These are phyloP conservation scores for Lochmaea crataegi DNA, from an alignment of 2,888 invertebrate species.

Conservation along the genomic window DNA sequence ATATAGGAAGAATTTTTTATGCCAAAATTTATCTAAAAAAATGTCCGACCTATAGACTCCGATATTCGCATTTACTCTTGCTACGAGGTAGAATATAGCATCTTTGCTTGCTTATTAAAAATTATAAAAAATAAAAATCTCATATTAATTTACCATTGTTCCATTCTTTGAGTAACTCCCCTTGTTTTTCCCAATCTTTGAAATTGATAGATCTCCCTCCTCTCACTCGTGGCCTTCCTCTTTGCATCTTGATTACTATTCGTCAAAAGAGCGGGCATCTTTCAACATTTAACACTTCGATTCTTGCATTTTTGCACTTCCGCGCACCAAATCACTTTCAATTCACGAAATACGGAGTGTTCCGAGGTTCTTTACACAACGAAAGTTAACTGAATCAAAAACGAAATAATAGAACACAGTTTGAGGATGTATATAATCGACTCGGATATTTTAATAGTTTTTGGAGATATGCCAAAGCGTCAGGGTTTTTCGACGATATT, in stretches of 20 bases:
- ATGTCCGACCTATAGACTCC: no score
- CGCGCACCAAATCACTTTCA: not conserved
- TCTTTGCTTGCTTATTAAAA: no score
- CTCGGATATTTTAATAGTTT: conserved; percentile 30
- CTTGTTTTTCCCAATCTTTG: conserved; percentile 66
- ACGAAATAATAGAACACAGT: conserved; percentile 16
- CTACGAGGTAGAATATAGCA: no score
- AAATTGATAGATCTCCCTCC: conserved; percentile 65
- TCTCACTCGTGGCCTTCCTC: conserved; percentile 60
- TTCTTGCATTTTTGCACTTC: not conserved
- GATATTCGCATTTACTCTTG: no score
- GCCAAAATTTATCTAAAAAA: no score
- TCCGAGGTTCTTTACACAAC: conserved; percentile 30
- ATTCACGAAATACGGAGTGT: conserved; percentile 3
- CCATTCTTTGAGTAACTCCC: conserved; percentile 67
- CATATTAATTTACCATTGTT: conserved; percentile 65
- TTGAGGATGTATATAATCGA: conserved; percentile 19
- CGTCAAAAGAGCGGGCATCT: conserved; percentile 18
- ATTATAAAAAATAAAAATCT: not conserved
- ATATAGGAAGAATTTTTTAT: no score
- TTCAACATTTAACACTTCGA: conserved; percentile 19
- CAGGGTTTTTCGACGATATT: conserved; percentile 9
- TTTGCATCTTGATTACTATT: conserved; percentile 39
- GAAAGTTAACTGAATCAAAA: conserved; percentile 16
- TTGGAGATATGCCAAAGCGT: conserved; percentile 18